Evolutionary conservation across 2,888 invertebrate genomes (phyloP), one percentile per base, ranked within the genome.

Genomic region (Lasioglossum zephyrum): DNA sequence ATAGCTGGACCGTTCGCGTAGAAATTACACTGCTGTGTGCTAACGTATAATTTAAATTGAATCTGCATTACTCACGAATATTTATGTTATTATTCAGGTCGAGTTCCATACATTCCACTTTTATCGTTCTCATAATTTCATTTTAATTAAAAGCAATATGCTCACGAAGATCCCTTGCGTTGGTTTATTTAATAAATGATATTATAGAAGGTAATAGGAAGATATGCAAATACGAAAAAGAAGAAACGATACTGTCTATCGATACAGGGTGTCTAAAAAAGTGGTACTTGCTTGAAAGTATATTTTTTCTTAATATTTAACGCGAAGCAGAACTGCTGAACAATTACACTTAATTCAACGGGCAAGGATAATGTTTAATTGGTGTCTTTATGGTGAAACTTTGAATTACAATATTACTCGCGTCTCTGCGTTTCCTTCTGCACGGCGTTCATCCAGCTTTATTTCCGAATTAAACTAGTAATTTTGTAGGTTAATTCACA

Each of bases 401-500:
- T 77, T 31, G 39, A 73, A 73, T 77, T 82, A 84, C 82, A 82
- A 70, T 77, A 41, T 60, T 70, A n/a, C 31, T 9, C 6, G 41
- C 16, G 77, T 39, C 47, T 31, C 36, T 60, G 4, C 22, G 49
- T 57, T 39, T 73, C 39, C 49, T n/a, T 11, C 36, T 53, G 16
- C 22, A 31, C 49, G 18, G 6, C 9, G 22, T 36, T 44, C 26
- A 53, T 75, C 72, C 63, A 39, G 75, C 57, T 75, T 75, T 26
- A 83, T 75, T 66, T 36, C 26, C 9, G 84, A 83, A 83, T 83
- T 78, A 75, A 83, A 78, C 74, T 26, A 53, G 74, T 75, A 83
- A 83, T 83, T 84, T 79, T 63, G 63, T n/a, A 22, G 39, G 70
- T 84, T 84, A 84, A 83, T 83, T 72, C n/a, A 57, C 57, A 57